A percentile compares a stretch with the other conserved stretches of the same genome.
Evolutionary conservation across 2,113 vertebrate species (phyloP).

Genomic region (Solea solea): DNA sequence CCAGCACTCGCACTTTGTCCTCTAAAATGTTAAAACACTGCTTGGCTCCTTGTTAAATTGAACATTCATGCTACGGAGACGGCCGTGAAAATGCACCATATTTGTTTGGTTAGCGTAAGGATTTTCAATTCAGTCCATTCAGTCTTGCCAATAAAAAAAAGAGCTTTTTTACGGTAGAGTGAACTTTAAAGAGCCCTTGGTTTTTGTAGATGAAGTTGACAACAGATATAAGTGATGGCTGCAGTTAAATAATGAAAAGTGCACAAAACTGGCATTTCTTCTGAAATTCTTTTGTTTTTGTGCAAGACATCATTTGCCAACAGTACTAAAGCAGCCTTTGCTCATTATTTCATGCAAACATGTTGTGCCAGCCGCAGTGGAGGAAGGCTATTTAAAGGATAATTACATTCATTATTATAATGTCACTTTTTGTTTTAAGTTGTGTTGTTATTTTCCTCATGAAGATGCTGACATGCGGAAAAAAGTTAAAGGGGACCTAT

Average conservation of each 20-base stretch:
- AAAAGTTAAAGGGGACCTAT: too few species aligned
- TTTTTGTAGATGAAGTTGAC: slow-evolving; percentile 12
- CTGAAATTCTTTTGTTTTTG: slow-evolving; percentile 2
- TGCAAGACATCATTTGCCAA: slow-evolving; percentile 11
- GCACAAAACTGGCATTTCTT: slow-evolving; percentile 34
- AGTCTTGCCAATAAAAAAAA: not conserved
- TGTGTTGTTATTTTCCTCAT: not conserved
- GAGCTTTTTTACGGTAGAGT: not conserved
- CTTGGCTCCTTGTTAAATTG: not conserved
- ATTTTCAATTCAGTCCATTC: slow-evolving; percentile 1
- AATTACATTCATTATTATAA: not conserved
- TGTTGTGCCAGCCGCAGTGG: slow-evolving; percentile 10
- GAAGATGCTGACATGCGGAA: not conserved
- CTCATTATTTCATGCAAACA: slow-evolving; percentile 11
- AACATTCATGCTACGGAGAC: not conserved
- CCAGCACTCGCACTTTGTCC: not conserved
- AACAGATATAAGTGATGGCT: slow-evolving; percentile 21
- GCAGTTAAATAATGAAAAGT: slow-evolving; percentile 14
- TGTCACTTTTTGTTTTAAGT: not conserved
- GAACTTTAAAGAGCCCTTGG: not conserved
- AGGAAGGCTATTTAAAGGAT: not conserved
- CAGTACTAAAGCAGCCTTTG: slow-evolving; percentile 5
- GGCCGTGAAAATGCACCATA: not conserved
- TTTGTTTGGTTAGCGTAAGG: slow-evolving; percentile 1
- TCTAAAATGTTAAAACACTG: slow-evolving; percentile 2